phyloP scores from a whole-genome alignment of 2,797 vertebrate genomes.

The Dipus sagitta region DNA sequence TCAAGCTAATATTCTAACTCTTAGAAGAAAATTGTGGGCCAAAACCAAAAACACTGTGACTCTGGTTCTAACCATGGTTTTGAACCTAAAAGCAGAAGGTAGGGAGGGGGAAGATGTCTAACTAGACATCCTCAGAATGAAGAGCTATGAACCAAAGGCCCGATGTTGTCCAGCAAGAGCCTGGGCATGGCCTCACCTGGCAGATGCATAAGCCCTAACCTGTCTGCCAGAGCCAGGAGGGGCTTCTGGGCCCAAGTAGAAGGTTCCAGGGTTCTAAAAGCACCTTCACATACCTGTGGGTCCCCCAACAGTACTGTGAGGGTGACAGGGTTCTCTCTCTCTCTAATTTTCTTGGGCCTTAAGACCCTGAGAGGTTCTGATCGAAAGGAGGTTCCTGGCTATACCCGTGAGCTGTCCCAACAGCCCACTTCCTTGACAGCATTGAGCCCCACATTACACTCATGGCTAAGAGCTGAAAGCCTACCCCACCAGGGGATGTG shows the following conservation, averaged over 20 bases:
- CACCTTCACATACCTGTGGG: background rate
- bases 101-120: background rate
- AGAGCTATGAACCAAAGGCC: background rate
- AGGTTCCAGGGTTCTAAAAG: background rate
- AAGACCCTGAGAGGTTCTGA: background rate
- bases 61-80: background rate
- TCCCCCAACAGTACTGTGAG: background rate
- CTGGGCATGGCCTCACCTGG: rapidly evolving
- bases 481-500: background rate
- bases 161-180: background rate
- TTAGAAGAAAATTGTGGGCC: background rate
- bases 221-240: background rate
- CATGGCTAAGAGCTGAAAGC: background rate
- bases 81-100: background rate
- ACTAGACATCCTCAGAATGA: background rate
- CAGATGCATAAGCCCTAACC: background rate
- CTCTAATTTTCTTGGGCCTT: background rate
- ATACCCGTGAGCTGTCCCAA: background rate
- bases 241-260: background rate
- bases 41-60: background rate
- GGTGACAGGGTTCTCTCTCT: background rate
- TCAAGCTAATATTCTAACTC: background rate
- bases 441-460: background rate
- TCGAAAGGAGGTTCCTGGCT: background rate
- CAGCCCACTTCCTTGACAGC: background rate